Evolutionary conservation across 2,888 invertebrate species (phyloP).

Genomic region (Eristalinus sepulchralis): DNA sequence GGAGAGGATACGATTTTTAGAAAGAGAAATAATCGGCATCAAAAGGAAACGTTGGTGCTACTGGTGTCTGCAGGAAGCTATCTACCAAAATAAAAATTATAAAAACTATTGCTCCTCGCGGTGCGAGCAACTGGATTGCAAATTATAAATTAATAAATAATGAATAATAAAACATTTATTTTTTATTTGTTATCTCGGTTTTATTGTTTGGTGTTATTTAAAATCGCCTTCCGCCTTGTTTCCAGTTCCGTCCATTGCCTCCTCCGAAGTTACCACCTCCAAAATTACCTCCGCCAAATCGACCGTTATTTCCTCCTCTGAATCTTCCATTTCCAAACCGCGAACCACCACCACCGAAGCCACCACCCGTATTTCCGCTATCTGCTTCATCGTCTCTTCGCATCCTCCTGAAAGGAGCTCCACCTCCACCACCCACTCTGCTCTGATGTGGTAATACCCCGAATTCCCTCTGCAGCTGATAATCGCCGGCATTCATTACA

Average conservation of each 20-base stretch:
- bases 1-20: slow-evolving; percentile 18
- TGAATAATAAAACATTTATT: slow-evolving; percentile 6
- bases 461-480: slow-evolving; percentile 84
- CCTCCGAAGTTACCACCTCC: slow-evolving; percentile 72
- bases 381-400: slow-evolving; percentile 69
- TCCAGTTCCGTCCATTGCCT: not conserved
- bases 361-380: slow-evolving; percentile 63
- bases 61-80: slow-evolving; percentile 72
- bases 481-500: slow-evolving; percentile 88
- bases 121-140: slow-evolving; percentile 47
- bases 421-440: slow-evolving; percentile 74
- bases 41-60: slow-evolving; percentile 74
- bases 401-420: slow-evolving; percentile 73
- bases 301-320: slow-evolving; percentile 69
- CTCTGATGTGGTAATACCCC: slow-evolving; percentile 77
- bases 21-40: slow-evolving; percentile 59
- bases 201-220: slow-evolving; percentile 30
- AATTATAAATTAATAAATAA: slow-evolving; percentile 20
- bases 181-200: slow-evolving; percentile 1
- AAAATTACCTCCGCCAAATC: slow-evolving; percentile 70
- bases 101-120: slow-evolving; percentile 40
- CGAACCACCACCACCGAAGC: slow-evolving; percentile 11
- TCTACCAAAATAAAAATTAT: slow-evolving; percentile 31
- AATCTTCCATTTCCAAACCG: slow-evolving; percentile 73
- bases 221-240: slow-evolving; percentile 57